phyloP scores from a whole-genome alignment of 2,113 vertebrate species.

The Meles meles region DNA sequence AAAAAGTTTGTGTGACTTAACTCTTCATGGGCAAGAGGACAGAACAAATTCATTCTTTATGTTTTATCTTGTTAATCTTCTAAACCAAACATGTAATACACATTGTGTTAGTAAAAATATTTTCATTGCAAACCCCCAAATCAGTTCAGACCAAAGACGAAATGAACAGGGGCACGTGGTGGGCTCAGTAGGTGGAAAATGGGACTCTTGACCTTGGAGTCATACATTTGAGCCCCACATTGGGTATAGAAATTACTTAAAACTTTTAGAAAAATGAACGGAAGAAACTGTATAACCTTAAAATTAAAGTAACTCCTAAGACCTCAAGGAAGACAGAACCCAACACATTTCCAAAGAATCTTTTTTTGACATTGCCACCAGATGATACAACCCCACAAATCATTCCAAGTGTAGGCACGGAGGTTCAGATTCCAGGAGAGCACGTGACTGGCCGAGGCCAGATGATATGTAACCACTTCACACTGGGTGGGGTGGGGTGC shows the following conservation, averaged over 20 bases:
- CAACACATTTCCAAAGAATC: background rate
- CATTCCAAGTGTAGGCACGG: background rate
- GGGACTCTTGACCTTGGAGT: background rate
- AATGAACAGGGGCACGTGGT: background rate
- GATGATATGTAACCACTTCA: background rate
- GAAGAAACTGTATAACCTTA: background rate
- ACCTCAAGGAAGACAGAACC: background rate
- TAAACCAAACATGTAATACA: background rate
- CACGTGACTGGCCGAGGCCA: background rate
- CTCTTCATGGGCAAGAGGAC: background rate
- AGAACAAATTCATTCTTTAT: background rate
- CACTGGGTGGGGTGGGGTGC: background rate
- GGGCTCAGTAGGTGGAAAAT: background rate
- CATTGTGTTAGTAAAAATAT: background rate
- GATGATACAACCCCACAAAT: background rate
- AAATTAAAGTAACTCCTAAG: conserved; percentile 8
- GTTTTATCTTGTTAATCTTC: background rate
- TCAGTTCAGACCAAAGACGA: background rate
- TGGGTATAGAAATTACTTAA: background rate
- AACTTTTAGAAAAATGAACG: background rate
- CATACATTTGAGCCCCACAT: background rate
- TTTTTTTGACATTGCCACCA: background rate
- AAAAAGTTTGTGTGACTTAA: background rate
- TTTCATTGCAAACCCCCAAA: background rate
- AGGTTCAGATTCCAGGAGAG: background rate